A percentile compares a stretch with the other conserved stretches of the same genome.
Conservation (phyloP, 2,113 vertebrate species). For the Nothoprocta perdicaria region DNA sequence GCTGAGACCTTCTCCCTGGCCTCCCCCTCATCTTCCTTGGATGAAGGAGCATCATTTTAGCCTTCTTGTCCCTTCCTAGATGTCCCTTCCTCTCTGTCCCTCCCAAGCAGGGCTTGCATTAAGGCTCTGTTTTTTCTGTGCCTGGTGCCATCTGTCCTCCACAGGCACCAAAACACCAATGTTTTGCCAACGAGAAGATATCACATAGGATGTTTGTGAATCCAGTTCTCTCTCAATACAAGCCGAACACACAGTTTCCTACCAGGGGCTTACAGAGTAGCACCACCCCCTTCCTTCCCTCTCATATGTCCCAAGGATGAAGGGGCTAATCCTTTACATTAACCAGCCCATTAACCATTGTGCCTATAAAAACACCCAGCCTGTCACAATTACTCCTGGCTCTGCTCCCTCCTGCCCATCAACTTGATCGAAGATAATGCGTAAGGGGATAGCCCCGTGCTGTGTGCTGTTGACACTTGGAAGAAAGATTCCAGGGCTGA, state of each 20-base stretch:
- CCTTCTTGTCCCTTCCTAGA: background rate
- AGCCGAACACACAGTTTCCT: background rate
- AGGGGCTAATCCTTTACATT: slow-evolving; percentile 73
- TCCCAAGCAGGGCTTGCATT: rapidly evolving
- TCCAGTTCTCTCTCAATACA: background rate
- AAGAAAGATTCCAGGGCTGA: slow-evolving; percentile 67
- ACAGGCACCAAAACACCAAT: rapidly evolving
- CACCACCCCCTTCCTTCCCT: background rate
- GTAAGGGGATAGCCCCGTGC: slow-evolving; percentile 55
- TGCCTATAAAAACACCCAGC: slow-evolving; percentile 69
- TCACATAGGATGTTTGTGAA: background rate
- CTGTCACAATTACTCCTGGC: slow-evolving; percentile 57
- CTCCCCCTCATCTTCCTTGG: background rate
- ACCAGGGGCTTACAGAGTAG: background rate
- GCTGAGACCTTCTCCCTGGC: background rate
- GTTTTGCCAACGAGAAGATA: background rate
- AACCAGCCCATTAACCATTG: slow-evolving; percentile 70
- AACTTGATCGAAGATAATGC: slow-evolving; percentile 63
- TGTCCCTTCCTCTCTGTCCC: too few relatives aligned
- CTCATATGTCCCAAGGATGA: slow-evolving; percentile 34
- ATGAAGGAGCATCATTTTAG: background rate
- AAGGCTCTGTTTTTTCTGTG: rapidly evolving
- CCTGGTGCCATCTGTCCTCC: rapidly evolving
- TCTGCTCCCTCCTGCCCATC: slow-evolving; percentile 64
- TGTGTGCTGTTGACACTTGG: slow-evolving; percentile 69